Base-by-base conservation (phyloP, 2,797 vertebrate species). In the Onychomys torridus region DNA sequence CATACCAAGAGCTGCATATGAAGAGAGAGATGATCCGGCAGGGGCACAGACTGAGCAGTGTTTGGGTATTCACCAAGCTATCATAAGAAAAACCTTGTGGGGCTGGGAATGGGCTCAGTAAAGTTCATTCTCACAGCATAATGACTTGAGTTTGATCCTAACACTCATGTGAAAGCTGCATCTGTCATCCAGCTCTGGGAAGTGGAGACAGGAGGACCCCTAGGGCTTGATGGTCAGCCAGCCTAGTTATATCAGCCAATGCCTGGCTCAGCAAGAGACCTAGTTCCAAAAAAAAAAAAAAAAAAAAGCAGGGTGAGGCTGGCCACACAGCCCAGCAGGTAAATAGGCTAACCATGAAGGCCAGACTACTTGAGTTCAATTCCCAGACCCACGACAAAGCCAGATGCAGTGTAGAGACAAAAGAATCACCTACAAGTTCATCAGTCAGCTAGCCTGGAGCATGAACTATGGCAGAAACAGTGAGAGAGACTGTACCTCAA, bases 1-100 rank as follows among this genome's bases (percentile, higher is more conserved):
- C 65, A 82, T 90, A 95, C 96, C 97, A 97, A 88, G 76, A 96
- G 84, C 67, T 63, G 69, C 40, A 86, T 95, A 95, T 94, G 97
- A 98, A 98, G 96, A 98, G 97, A 96, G 75, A 90, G 86, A 96
- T 76, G 89, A 89, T 97, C 67, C 90, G 92, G 96, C 93, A 91
- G 83, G 89, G 79, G 75, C 93, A 69, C 63, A 29, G 96, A 90
- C 89, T 87, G 46, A 90, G 95, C 69, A 32, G 19, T 67, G 46
- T 40, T 13, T 27, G 55, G 55, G 19, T 1, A 3, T 69, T 32
- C 17, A 23, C 67, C 82, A 59, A 85, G 46, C 55, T 40, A 57
- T 19, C 21, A 11, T 59, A 55, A 92, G 93, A 6, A 37, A 77
- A 83, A 46, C 34, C 14, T 63, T 63, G 52, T 25, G 9, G n/a